Evolutionary conservation across 2,888 invertebrate genomes (phyloP), one percentile per base, ranked within the genome.

Genomic region (Lathronympha strigana): DNA sequence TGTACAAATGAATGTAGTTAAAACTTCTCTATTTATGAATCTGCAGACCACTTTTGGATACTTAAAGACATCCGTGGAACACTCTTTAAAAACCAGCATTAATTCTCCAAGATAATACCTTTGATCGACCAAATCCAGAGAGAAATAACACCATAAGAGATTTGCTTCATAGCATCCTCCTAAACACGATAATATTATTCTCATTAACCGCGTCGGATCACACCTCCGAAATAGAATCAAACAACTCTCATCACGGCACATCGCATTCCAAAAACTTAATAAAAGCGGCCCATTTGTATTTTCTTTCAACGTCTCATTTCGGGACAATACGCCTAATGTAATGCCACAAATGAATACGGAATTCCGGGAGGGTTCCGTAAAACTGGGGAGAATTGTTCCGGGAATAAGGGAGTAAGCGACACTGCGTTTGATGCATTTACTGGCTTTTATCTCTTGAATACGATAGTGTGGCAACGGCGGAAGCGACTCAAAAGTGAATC

Each of bases 311-410:
- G 81, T 79, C 83, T 84, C 81, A 84, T 86, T 87, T 83, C 69
- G 77, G 79, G 76, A 88, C 87, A 88, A 87, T 85, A 82, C 84
- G 82, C 78, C 86, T 88, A 88, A 88, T 88, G 84, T 83, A 87
- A 87, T 84, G 79, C 88, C 87, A 78, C 86, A 87, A 87, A 88
- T 86, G 88, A 88, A 88, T 85, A 83, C 82, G 80, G 81, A 86
- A 86, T 86, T 86, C 86, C 84, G 80, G 77, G 73, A 79, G 83
- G 87, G 74, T 79, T 68, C 77, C 78, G 71, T 69, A 78, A 78
- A 79, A 76, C 75, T 76, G 76, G 86, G 81, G 77, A 75, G 73
- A 72, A 73, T 73, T 0, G 4, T 19, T 4, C 5, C 15, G 19
- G 4, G 2, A 11, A 57, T 31, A 57, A 45, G 2, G 31, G n/a